Conservation (phyloP, 2,888 invertebrate genomes). For the Trachelus troglodyta region DNA sequence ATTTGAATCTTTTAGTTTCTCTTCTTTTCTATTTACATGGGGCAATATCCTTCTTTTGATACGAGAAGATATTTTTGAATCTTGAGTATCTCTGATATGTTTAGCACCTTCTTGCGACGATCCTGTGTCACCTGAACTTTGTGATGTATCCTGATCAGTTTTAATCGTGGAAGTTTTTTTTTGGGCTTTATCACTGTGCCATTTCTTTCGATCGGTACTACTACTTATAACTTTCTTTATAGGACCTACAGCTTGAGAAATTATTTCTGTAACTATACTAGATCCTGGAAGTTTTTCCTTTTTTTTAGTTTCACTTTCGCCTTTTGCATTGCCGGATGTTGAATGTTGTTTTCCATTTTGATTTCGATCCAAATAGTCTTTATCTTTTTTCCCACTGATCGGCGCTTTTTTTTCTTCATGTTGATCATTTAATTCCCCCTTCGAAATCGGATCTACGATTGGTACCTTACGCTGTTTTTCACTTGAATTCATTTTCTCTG, state of each 20-base stretch:
- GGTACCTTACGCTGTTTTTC: background rate
- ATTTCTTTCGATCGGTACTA: background rate
- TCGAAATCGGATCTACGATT: background rate
- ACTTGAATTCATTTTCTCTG: background rate
- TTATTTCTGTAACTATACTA: background rate
- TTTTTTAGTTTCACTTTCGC: background rate
- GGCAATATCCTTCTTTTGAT: background rate
- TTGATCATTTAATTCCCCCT: background rate
- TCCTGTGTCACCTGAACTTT: background rate
- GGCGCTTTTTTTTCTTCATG: background rate
- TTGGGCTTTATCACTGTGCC: background rate
- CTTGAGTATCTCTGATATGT: background rate
- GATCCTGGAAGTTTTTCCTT: background rate
- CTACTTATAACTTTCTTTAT: background rate
- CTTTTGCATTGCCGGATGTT: conserved; percentile 2
- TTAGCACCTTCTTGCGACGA: background rate
- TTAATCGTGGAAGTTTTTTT: background rate
- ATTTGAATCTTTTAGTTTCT: background rate
- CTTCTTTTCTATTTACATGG: background rate
- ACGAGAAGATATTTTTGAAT: background rate
- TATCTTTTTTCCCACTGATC: background rate
- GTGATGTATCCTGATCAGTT: background rate
- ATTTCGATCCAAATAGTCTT: background rate
- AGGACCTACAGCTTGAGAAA: background rate
- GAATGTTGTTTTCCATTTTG: conserved; percentile 15